Percentiles rank a stretch among this genome's conserved stretches.
These are phyloP conservation scores for Pterocles gutturalis DNA, from an alignment of 2,113 vertebrate species.

Conservation along the genomic window DNA sequence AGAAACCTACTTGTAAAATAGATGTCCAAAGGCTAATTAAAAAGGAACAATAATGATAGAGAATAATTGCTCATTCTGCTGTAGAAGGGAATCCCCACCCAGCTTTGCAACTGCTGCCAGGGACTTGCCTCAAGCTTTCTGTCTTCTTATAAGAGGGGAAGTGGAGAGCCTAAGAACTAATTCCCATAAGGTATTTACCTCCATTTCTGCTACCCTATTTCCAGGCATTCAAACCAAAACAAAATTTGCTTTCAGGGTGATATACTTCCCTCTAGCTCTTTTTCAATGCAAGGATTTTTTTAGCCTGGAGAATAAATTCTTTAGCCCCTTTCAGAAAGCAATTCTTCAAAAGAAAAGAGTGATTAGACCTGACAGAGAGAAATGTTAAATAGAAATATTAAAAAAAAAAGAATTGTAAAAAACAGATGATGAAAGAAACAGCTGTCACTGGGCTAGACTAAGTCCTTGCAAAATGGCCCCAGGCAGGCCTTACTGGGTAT, in stretches of 20 bases:
- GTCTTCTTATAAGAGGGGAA: conserved; percentile 32
- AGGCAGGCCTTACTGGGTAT: neutral
- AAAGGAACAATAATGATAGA: neutral
- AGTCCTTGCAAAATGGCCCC: neutral
- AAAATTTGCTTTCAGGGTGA: neutral
- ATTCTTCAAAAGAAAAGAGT: neutral
- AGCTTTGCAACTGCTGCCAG: conserved; percentile 22
- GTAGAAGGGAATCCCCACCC: conserved; percentile 25
- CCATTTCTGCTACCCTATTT: neutral
- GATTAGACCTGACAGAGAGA: neutral
- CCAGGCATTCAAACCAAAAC: neutral
- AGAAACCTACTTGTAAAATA: neutral
- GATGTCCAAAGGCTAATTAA: neutral
- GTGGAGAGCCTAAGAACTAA: neutral
- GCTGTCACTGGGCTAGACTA: neutral
- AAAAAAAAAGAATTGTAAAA: neutral
- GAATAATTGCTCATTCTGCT: neutral
- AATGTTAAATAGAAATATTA: neutral
- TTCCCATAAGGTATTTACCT: neutral
- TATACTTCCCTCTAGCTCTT: neutral
- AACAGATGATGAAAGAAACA: conserved; percentile 29
- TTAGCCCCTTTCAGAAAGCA: neutral
- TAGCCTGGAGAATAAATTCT: neutral
- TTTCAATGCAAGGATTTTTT: neutral
- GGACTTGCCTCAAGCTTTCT: neutral